Evolutionary conservation across 1,140 invertebrate species (phyloP).

Genomic region (Eulimnadia texana): DNA sequence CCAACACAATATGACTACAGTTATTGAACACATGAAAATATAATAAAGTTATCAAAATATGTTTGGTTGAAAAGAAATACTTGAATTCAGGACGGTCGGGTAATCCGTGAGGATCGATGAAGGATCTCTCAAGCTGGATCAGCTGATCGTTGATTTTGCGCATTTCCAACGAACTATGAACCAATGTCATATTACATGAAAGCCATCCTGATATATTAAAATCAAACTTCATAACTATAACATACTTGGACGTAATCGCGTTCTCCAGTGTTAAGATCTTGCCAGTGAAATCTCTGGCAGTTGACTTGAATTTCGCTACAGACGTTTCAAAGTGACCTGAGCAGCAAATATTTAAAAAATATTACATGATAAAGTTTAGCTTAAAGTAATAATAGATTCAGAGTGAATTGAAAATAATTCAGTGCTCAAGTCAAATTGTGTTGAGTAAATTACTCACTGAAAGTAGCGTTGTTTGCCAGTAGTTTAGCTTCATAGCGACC

Average conservation of each 20-base stretch:
- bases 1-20: conserved; percentile 31
- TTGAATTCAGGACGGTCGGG: conserved; percentile 23
- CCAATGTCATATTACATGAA: not conserved
- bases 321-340: not conserved
- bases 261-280: not conserved
- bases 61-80: conserved; percentile 4
- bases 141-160: conserved; percentile 35
- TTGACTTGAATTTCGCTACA: not conserved
- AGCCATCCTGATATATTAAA: not conserved
- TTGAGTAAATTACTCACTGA: no score
- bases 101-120: conserved; percentile 31
- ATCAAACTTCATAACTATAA: not conserved
- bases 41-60: not conserved
- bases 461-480: not conserved
- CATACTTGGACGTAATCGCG: not conserved
- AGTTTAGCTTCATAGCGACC: not conserved
- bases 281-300: not conserved
- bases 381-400: no score
- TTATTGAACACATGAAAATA: not conserved
- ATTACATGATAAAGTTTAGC: no score
- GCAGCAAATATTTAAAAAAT: no score
- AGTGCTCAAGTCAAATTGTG: no score
- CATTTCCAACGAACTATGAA: conserved; percentile 25
- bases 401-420: no score
- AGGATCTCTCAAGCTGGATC: conserved; percentile 33